Percentiles rank a stretch among this genome's conserved stretches.
These are phyloP conservation scores for Eulimnadia texana DNA, from an alignment of 1,140 invertebrate genomes.

Conservation along the genomic window DNA sequence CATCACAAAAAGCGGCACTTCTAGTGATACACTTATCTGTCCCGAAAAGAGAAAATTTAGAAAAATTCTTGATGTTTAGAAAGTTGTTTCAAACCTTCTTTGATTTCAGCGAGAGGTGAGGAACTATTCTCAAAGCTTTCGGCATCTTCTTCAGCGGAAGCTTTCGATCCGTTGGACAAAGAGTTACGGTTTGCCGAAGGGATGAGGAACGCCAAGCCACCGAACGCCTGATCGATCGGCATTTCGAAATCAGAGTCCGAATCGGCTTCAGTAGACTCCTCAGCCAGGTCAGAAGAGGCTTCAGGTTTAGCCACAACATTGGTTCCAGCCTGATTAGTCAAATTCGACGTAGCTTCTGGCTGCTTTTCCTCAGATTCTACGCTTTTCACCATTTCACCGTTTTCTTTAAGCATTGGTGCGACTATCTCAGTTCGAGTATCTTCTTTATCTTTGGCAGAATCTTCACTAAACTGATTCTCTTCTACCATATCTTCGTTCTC, in stretches of 20 bases:
- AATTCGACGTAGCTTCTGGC: not conserved
- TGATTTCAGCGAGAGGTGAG: not conserved
- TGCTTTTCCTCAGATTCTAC: not conserved
- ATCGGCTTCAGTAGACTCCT: not conserved
- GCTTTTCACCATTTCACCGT: not conserved
- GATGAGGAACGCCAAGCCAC: not conserved
- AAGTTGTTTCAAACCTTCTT: not conserved
- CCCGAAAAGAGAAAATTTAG: not conserved
- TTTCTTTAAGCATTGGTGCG: not conserved
- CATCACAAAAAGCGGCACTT: conserved; percentile 31
- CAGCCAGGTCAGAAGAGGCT: no score
- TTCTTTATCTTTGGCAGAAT: no score
- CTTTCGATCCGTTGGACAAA: no score
- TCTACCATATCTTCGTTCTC: no score
- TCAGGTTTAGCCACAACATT: no score
- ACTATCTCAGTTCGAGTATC: no score
- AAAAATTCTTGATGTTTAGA: not conserved
- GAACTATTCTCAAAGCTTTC: not conserved
- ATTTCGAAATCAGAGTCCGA: conserved; percentile 6
- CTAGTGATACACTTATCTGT: not conserved
- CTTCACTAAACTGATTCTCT: no score
- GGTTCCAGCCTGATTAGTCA: no score
- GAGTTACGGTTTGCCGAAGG: no score
- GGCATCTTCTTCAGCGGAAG: not conserved
- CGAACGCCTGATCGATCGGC: not conserved